Evolutionary conservation across 2,797 vertebrate genomes (phyloP).

Genomic region (Pampus argenteus): DNA sequence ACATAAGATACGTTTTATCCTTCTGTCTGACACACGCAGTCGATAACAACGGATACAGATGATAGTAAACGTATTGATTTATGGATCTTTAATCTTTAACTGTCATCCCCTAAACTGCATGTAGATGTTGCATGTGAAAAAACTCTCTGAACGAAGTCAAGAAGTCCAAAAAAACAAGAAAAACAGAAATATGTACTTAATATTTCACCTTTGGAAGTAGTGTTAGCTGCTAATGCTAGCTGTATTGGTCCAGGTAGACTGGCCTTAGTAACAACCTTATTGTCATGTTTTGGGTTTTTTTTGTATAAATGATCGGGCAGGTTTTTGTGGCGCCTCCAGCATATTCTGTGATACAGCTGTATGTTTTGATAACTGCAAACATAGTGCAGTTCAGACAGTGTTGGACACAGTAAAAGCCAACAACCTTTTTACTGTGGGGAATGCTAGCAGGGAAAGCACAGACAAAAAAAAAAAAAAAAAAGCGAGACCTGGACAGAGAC

Average conservation of each 20-base stretch:
- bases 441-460: background rate
- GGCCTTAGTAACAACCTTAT: background rate
- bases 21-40: slow-evolving; percentile 11
- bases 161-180: too few species aligned
- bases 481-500: background rate
- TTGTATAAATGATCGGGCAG: background rate
- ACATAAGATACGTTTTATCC: too few species aligned
- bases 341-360: too few species aligned
- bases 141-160: background rate
- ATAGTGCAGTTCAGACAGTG: background rate
- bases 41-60: slow-evolving; percentile 5
- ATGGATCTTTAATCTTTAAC: slow-evolving; percentile 12
- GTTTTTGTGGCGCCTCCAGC: background rate
- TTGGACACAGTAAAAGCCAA: background rate
- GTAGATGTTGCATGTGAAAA: background rate
- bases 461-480: background rate
- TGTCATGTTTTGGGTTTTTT: background rate
- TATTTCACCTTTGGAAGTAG: background rate
- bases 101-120: background rate
- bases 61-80: slow-evolving; percentile 11
- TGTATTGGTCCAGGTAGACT: background rate
- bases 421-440: background rate
- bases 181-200: too few species aligned
- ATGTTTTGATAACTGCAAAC: background rate
- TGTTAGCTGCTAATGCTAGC: background rate